Base-by-base conservation (phyloP, 2,113 vertebrate genomes). In the Cyanistes caeruleus region DNA sequence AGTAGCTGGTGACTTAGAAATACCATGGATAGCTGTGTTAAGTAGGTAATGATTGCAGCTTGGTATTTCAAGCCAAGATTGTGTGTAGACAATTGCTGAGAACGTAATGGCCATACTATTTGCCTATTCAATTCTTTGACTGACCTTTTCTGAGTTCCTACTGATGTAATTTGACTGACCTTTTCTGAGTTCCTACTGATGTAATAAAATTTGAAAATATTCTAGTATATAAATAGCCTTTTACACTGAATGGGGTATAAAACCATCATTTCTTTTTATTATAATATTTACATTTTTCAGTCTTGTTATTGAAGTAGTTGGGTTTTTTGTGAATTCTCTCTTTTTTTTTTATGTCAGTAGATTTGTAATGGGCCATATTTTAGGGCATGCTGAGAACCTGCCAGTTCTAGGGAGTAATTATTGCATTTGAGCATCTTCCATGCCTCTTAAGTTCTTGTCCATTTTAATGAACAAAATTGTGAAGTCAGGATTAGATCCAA, bases 11-110 rank as follows among this genome's bases (percentile, higher is more conserved):
- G 88, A 88, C 68, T 77, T 94, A 83, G 79, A 94, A 96, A 93
- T 96, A 92, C 93, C 83, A 75, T 0, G 2, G 95, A 96, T 94
- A 95, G 76, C 85, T 95, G 44, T 96, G 56, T 59, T 86, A 72
- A 84, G 90, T 94, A 93, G 72, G 84, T 92, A 96, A 96, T 95
- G 84, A 69, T 92, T 91, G 82, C 65, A 67, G 92, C 72, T 43
- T 81, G 55, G 25, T 84, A 84, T 75, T 92, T 90, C 52, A 62
- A 88, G 76, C 75, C 95, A 93, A 92, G 84, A 80, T 21, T 93
- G 53, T 62, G 43, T 24, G 39, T 65, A 84, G 87, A 39, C 81
- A 67, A 39, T 95, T 92, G 53, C 67, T 59, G 88, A 92, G 51
- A 85, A 51, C 3, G 4, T 89, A 85, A 91, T 83, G 55, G 82